phyloP scores from a whole-genome alignment of 37 sponge, comb jelly and placozoan species.

The Agelas oroides region DNA sequence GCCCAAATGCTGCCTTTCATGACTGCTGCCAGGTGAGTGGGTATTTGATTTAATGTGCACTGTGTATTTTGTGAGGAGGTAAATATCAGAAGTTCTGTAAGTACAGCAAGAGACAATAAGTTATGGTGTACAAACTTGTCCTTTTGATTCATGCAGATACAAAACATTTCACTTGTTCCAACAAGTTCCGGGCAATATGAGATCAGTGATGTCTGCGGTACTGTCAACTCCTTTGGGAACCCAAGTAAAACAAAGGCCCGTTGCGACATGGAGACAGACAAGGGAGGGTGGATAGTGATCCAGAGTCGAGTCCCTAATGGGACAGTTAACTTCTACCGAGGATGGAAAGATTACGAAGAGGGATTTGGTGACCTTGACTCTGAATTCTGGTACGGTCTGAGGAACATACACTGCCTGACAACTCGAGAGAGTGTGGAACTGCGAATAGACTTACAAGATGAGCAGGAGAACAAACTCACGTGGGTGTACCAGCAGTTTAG shows the following conservation, averaged over 20 bases:
- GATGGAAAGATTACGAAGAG: slow-evolving; percentile 34
- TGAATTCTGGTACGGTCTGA: slow-evolving; percentile 52
- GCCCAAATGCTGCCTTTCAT: too few relatives aligned
- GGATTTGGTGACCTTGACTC: slow-evolving; percentile 38
- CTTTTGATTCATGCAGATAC: too few relatives aligned
- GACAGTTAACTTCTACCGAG: slow-evolving; percentile 20
- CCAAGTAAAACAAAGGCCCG: neutral
- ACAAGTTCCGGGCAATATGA: too few relatives aligned
- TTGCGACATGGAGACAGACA: slow-evolving; percentile 40
- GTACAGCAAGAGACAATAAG: too few relatives aligned
- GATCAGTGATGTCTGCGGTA: too few relatives aligned
- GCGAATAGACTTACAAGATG: slow-evolving; percentile 12
- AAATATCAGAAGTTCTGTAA: too few relatives aligned
- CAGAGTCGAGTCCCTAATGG: slow-evolving; percentile 1
- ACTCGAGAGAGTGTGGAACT: slow-evolving; percentile 17
- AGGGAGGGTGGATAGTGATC: slow-evolving; percentile 35
- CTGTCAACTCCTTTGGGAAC: too few relatives aligned
- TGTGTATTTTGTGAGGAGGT: too few relatives aligned
- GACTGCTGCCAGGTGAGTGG: too few relatives aligned
- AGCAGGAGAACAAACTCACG: neutral
- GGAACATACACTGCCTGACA: slow-evolving; percentile 35
- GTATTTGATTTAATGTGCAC: too few relatives aligned
- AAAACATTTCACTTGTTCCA: too few relatives aligned
- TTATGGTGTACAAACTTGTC: too few relatives aligned
- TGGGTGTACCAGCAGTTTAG: slow-evolving; percentile 34